Base-by-base conservation (phyloP, 1,140 invertebrate genomes). In the Hylaeus anthracinus region DNA sequence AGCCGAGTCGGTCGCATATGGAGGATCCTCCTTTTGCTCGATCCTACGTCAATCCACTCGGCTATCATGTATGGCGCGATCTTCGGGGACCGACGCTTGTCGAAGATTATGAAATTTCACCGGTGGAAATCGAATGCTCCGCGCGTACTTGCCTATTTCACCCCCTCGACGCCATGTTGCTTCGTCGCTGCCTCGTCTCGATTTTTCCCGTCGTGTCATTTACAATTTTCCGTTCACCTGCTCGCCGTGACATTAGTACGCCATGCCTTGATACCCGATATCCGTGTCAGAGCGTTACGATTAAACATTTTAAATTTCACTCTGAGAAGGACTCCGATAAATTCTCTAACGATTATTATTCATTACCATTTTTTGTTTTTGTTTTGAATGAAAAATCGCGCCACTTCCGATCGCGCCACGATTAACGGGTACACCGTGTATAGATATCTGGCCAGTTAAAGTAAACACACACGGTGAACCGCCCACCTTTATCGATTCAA, bases 51-150 rank as follows among this genome's bases (percentile, higher is more conserved):
- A 77, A 83, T 85, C 55, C 60, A 51, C 70, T 73, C 65, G 51
- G 43, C 51, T 84, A 84, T 85, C 84, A 77, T 56, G 45, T 37
- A 14, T 9, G 5, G 48, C 43, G 45, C 69, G 82, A 81, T 79
- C 60, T 64, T 61, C 72, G 8, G 39, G 43, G 58, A 73, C 51
- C 60, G 71, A 53, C 51, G 78, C 65, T 67, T 70, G 67, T 81
- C 77, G 72, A 26, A 67, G 84, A 85, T 85, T 85, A 85, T 85
- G 72, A 85, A 76, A 85, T 85, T 85, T 85, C 63, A 56, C n/a
- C 77, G 82, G 41, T 84, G 83, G 37, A 81, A 79, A 85, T 85
- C 84, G 84, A 85, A 85, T 76, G 77, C 82, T 63, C 56, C 37
- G 60, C 74, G 60, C 60, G 48, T 48, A 60, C 60, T 48, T 64